Evolutionary conservation across 1,140 invertebrate genomes (phyloP), one percentile per base, ranked within the genome.

Genomic region (Dreissena polymorpha): DNA sequence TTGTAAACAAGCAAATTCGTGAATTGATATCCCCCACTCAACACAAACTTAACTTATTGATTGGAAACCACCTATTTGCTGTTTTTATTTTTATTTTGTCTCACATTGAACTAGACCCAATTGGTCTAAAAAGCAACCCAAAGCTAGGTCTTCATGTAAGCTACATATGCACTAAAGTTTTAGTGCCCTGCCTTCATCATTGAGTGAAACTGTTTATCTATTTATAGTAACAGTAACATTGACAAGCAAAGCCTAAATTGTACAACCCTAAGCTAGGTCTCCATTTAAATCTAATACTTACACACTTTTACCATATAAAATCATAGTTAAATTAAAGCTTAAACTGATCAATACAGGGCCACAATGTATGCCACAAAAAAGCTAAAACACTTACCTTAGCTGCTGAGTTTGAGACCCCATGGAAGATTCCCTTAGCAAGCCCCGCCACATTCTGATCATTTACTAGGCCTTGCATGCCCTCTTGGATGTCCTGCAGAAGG

Each of bases 381-480:
- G 0, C 5, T 70, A 10, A 23, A 0, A 50, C 94, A 75, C 95
- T 95, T 39, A 98, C 95, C 94, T 99, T 99, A 3, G 98, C 98
- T 7, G 98, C 96, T 0, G 98, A 98, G 93, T 99, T 99, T 0
- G 98, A 98, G 73, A 99, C 94, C 8, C 98, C 99, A 93, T 99
- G 98, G 0, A 98, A 97, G 12, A 99, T 96, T 93, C 99, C 99
- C 93, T 97, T 97, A 0, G 99, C 95, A 13, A 99, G 94, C 49
- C 97, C 97, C 55, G 96, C 96, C 14, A 99, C 96, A 92, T 95
- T 94, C 23, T 97, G 97, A 93, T 99, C 98, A 74, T 96, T 96
- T 68, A 99, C 95, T 16, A 99, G 94, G 18, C 97, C 97, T 10
- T 96, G 96, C 60, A 99, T 95, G 27, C 98, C 98, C 93, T 99